These are phyloP conservation scores for Noctilio leporinus DNA, from an alignment of 2,113 vertebrate species.

Conservation along the genomic window DNA sequence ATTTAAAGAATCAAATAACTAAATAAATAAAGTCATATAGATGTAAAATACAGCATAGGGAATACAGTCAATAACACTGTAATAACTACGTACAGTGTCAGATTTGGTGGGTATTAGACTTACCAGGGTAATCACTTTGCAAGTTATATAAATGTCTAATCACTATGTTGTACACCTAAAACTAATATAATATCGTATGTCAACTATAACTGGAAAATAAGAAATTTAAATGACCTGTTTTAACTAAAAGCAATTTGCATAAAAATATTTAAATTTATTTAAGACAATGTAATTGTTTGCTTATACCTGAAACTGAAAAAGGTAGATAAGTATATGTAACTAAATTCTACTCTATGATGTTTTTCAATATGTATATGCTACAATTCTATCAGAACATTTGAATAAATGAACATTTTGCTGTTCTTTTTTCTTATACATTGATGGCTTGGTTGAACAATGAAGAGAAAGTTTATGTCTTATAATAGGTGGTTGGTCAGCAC, in stretches of 20 bases:
- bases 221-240: background rate
- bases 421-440: constrained; percentile 16
- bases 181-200: background rate
- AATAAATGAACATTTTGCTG: constrained; percentile 9
- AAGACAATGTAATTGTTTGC: background rate
- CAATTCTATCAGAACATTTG: constrained; percentile 9
- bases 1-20: no score
- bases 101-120: background rate
- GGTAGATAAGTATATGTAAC: background rate
- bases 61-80: background rate
- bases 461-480: background rate
- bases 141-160: background rate
- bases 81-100: background rate
- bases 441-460: background rate
- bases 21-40: no score
- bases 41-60: background rate
- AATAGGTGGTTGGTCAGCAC: background rate
- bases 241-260: background rate
- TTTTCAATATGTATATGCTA: background rate
- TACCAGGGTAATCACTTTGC: background rate
- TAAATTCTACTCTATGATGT: background rate
- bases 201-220: background rate
- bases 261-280: constrained; percentile 23
- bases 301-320: background rate
- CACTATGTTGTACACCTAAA: background rate